A percentile compares a stretch with the other conserved stretches of the same genome.
Evolutionary conservation across 2,888 invertebrate genomes (phyloP).

Genomic region (Temnothorax unifasciatus): DNA sequence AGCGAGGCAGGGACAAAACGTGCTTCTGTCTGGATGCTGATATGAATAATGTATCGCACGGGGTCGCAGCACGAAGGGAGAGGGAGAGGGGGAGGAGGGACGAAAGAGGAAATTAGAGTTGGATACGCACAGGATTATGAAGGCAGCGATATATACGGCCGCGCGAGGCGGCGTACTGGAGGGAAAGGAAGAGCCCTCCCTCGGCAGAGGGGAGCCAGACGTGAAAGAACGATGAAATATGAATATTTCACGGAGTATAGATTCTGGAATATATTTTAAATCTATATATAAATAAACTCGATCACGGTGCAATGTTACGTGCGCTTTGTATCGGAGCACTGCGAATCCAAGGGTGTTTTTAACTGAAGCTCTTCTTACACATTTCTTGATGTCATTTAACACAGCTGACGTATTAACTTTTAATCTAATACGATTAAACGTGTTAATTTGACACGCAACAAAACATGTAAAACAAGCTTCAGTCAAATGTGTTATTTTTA

Average conservation of each 20-base stretch:
- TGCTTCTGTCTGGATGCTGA: constrained; percentile 71
- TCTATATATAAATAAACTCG: not conserved
- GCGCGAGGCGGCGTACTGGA: constrained; percentile 31
- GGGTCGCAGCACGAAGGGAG: constrained; percentile 40
- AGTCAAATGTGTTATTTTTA: too few species aligned
- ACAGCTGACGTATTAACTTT: too few species aligned
- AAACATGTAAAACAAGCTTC: too few species aligned
- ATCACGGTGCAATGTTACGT: not conserved
- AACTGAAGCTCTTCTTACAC: too few species aligned
- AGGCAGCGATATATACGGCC: constrained; percentile 55
- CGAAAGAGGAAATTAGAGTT: constrained; percentile 56
- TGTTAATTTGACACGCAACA: too few species aligned
- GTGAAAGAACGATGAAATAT: constrained; percentile 36
- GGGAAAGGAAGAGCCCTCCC: constrained; percentile 51
- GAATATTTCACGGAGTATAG: not conserved
- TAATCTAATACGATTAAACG: too few species aligned
- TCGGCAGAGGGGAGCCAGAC: constrained; percentile 42
- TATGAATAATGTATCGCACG: constrained; percentile 75
- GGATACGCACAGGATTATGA: constrained; percentile 52
- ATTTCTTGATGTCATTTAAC: too few species aligned
- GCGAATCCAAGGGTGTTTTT: too few species aligned
- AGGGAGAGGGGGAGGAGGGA: not conserved
- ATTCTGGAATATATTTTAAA: not conserved
- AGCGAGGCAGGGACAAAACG: constrained; percentile 66
- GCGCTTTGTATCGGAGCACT: too few species aligned